Conservation (phyloP, 2,888 invertebrate genomes). For the Eugnorisma glareosa region DNA sequence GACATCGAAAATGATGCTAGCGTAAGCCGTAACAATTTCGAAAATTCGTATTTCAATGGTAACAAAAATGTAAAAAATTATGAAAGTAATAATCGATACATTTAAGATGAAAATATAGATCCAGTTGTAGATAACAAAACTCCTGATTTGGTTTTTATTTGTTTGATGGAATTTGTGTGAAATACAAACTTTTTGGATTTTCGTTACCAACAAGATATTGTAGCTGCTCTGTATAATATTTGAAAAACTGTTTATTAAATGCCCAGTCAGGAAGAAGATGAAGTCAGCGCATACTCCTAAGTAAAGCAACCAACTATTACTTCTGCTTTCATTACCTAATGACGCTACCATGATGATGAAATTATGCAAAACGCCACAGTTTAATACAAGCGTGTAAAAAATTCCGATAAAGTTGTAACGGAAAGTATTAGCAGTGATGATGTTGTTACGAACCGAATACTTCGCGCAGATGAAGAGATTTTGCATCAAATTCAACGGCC, state of each 20-base stretch:
- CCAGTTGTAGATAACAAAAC: neutral
- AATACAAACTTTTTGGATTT: slow-evolving; percentile 1
- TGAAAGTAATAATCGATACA: neutral
- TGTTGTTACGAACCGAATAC: neutral
- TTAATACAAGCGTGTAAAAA: neutral
- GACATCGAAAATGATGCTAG: neutral
- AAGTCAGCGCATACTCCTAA: neutral
- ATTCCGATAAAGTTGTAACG: neutral
- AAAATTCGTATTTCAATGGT: neutral
- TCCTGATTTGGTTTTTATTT: neutral
- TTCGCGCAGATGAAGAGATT: neutral
- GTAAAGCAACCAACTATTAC: neutral
- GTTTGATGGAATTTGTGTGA: neutral
- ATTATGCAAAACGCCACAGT: neutral
- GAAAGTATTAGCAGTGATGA: neutral
- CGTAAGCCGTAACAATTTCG: neutral
- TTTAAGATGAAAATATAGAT: neutral
- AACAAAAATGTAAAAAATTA: neutral
- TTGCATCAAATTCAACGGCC: neutral
- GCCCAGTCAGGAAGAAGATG: neutral
- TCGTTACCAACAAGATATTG: neutral
- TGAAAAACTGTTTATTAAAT: neutral
- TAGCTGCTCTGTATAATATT: neutral
- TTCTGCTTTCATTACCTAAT: neutral
- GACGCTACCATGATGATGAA: neutral